Conservation (phyloP, 2,113 vertebrate species). For the Ophthalmotilapia sp. region DNA sequence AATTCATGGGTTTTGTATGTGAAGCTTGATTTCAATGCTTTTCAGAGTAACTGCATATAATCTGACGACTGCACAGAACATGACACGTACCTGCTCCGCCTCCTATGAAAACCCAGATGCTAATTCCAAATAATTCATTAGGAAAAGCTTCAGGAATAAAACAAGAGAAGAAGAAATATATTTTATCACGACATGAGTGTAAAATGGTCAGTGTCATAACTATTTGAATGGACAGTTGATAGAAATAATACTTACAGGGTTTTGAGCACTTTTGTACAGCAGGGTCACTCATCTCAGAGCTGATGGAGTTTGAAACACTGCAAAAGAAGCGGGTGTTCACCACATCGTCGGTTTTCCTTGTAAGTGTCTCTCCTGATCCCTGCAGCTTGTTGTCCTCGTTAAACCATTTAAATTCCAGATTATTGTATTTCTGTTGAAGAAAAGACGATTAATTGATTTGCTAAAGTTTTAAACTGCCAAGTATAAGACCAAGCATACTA, state of each 20-base stretch:
- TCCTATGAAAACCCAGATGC: constrained; percentile 20
- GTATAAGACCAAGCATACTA: neutral
- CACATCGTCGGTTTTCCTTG: fast-evolving
- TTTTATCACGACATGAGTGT: neutral
- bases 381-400: fast-evolving
- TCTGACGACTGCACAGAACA: neutral
- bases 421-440: neutral
- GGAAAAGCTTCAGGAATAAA: neutral
- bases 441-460: neutral
- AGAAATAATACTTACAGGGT: neutral
- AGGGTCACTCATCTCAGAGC: fast-evolving
- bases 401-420: neutral
- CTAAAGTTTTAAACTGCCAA: fast-evolving
- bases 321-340: neutral
- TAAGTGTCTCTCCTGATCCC: fast-evolving
- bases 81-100: constrained; percentile 34
- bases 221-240: neutral
- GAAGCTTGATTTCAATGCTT: fast-evolving
- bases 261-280: fast-evolving
- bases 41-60: neutral
- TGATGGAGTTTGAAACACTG: neutral
- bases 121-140: neutral
- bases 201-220: neutral
- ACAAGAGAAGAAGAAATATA: neutral
- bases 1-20: neutral